phyloP scores from a whole-genome alignment of 2,888 invertebrate species.

The Calameuta idolon region DNA sequence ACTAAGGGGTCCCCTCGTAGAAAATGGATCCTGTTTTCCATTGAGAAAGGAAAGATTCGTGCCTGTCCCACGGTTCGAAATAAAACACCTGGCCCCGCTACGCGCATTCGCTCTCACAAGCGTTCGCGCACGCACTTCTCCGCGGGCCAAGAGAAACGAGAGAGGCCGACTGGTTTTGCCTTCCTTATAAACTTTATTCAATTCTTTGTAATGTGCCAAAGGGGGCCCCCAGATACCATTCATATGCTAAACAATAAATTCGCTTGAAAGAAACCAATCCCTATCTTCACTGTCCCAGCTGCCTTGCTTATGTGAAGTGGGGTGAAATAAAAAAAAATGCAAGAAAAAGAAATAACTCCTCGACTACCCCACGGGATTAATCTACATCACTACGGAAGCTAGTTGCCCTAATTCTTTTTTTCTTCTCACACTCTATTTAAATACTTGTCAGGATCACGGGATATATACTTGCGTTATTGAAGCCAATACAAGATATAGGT shows the following conservation, averaged over 20 bases:
- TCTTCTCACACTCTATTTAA: not conserved
- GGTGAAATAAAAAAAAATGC: not conserved
- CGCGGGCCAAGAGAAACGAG: not conserved
- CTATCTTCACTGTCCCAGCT: constrained; percentile 47
- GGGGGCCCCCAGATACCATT: constrained; percentile 52
- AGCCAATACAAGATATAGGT: too few relatives aligned
- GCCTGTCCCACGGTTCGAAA: constrained; percentile 56
- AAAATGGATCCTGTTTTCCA: constrained; percentile 64
- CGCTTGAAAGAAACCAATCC: constrained; percentile 58
- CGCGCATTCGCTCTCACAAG: constrained; percentile 21
- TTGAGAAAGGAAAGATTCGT: constrained; percentile 41
- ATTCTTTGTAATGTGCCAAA: constrained; percentile 61
- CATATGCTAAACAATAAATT: constrained; percentile 65
- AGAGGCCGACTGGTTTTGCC: constrained; percentile 39
- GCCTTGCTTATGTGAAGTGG: constrained; percentile 10
- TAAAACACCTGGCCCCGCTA: constrained; percentile 55
- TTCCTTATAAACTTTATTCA: constrained; percentile 65
- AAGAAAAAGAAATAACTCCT: not conserved
- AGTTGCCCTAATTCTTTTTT: not conserved
- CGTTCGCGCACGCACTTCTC: constrained; percentile 26
- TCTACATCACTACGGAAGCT: not conserved
- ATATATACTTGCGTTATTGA: not conserved
- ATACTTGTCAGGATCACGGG: not conserved
- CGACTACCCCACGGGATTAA: not conserved
- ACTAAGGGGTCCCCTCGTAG: constrained; percentile 40